These are phyloP conservation scores for Sesia apiformis DNA, from an alignment of 2,888 invertebrate genomes.

Conservation along the genomic window DNA sequence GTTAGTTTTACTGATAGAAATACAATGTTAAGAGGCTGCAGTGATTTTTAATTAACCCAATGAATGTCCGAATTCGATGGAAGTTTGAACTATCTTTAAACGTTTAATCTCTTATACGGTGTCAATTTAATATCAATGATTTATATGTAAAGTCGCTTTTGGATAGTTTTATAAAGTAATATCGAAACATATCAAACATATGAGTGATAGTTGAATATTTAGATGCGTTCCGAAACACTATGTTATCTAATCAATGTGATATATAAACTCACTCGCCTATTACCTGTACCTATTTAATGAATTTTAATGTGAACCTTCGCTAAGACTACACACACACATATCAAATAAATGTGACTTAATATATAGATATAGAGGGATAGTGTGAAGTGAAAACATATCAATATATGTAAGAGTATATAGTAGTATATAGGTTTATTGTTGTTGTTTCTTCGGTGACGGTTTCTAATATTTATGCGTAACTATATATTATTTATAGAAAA, in stretches of 20 bases:
- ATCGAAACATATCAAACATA: too few relatives aligned
- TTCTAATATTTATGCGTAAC: conserved; percentile 19
- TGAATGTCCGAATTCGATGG: too few relatives aligned
- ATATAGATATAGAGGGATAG: conserved; percentile 5
- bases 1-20: too few relatives aligned
- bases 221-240: conserved; percentile 7
- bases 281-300: background rate
- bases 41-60: too few relatives aligned
- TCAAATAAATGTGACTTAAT: conserved; percentile 17
- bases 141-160: too few relatives aligned
- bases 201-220: too few relatives aligned
- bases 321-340: conserved; percentile 22
- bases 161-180: too few relatives aligned
- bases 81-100: too few relatives aligned
- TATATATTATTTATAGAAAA: too few relatives aligned
- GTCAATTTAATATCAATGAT: too few relatives aligned
- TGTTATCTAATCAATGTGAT: conserved; percentile 10
- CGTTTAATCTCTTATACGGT: too few relatives aligned
- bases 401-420: conserved; percentile 52
- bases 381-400: conserved; percentile 9
- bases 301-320: conserved; percentile 7
- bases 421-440: conserved; percentile 51
- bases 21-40: too few relatives aligned
- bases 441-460: conserved; percentile 59
- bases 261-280: conserved; percentile 8